These are phyloP conservation scores for Phoronis australis DNA, from an alignment of 2,888 invertebrate genomes.

Conservation along the genomic window DNA sequence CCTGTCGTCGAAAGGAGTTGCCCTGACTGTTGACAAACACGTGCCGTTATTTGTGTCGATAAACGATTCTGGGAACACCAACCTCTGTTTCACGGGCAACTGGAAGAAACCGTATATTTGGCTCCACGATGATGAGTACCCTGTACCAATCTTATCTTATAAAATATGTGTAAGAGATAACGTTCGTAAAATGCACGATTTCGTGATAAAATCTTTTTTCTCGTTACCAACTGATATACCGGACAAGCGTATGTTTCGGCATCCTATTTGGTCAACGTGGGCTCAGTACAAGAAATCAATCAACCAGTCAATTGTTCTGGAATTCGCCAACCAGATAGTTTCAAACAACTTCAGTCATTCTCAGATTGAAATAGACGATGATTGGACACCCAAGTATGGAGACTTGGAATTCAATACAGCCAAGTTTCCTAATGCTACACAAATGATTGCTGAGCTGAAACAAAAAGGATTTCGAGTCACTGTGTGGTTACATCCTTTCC, in stretches of 20 bases:
- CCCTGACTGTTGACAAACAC: constrained; percentile 62
- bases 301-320: constrained; percentile 55
- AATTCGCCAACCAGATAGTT: constrained; percentile 32
- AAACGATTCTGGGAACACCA: constrained; percentile 57
- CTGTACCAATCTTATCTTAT: constrained; percentile 23
- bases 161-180: constrained; percentile 25
- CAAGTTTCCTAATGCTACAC: constrained; percentile 67
- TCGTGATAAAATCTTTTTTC: constrained; percentile 60
- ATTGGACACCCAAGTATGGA: constrained; percentile 84
- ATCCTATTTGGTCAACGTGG: constrained; percentile 89
- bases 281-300: constrained; percentile 69
- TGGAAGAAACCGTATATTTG: constrained; percentile 28
- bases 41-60: constrained; percentile 74
- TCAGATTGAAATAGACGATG: constrained; percentile 69
- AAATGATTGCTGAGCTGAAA: constrained; percentile 60
- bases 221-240: constrained; percentile 63
- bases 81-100: constrained; percentile 8
- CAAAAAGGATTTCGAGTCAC: constrained; percentile 67
- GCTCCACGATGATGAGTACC: constrained; percentile 2
- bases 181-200: constrained; percentile 17
- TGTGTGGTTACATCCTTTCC: constrained; percentile 61
- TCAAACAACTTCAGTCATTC: constrained; percentile 28
- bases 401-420: constrained; percentile 66
- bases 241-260: constrained; percentile 65
- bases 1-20: constrained; percentile 68